phyloP scores from a whole-genome alignment of 2,113 vertebrate species.

The Myotis davidii region DNA sequence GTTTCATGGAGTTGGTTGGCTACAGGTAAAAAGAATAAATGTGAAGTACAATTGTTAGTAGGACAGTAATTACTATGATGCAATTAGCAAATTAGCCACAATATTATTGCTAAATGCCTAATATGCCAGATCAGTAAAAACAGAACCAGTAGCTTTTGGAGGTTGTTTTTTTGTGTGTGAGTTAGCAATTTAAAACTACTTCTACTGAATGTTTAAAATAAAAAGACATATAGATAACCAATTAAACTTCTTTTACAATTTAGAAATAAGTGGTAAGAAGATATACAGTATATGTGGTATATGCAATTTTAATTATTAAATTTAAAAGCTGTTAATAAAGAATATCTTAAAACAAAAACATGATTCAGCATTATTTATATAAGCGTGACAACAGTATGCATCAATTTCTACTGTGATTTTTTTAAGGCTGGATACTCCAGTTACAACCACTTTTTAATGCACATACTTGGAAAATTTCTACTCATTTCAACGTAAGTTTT shows the following conservation, averaged over 20 bases:
- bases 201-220: conserved; percentile 36
- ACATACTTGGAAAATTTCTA: background rate
- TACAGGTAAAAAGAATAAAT: conserved; percentile 78
- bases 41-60: conserved; percentile 36
- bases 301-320: background rate
- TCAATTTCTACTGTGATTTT: background rate
- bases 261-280: conserved; percentile 16
- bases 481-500: conserved; percentile 23
- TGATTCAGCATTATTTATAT: background rate
- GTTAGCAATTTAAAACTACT: background rate
- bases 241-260: conserved; percentile 26
- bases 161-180: background rate
- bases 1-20: conserved; percentile 90
- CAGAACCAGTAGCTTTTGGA: background rate
- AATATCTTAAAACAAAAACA: background rate
- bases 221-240: background rate
- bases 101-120: background rate
- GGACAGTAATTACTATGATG: conserved; percentile 22
- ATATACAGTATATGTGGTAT: background rate
- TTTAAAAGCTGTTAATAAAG: conserved; percentile 31
- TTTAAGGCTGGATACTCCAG: background rate
- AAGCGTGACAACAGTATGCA: background rate
- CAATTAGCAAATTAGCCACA: background rate
- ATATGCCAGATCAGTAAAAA: background rate
- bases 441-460: conserved; percentile 14